Base-by-base conservation (phyloP, 2,797 vertebrate species). In the Hemitrygon akajei region DNA sequence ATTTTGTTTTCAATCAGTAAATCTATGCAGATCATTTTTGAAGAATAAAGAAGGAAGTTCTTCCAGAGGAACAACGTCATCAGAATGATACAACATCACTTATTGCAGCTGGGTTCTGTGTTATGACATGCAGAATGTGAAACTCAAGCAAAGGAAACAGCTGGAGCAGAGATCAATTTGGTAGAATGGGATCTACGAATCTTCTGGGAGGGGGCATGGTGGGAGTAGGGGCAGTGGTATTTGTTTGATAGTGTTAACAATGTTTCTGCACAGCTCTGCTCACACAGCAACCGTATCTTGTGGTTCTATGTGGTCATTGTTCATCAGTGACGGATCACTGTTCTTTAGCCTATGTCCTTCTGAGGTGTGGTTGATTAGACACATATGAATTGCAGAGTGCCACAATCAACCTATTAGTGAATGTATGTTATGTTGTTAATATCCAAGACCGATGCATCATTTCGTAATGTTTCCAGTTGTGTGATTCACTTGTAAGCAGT, bases 1-100 rank as follows among this genome's bases (percentile, higher is more conserved):
- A 9, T 71, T 56, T 95, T 93, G 95, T 94, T 76, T 92, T 94
- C 94, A 93, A 94, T 95, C 96, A 97, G 97, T 97, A 97, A 97
- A 94, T 95, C 95, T 96, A 95, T 95, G 96, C 96, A 96, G 96
- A 94, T 95, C 14, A 9, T 76, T 93, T 92, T 37, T 69, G 86
- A 89, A 89, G 86, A 89, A 89, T 69, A 71, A 93, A 93, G 71
- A 93, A 37, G 91, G 73, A 93, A 76, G 91, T 93, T 75, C 91
- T 93, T 75, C 40, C 40, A 20, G 91, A 75, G 73, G 91, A 76
- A 75, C 40, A 58, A 71, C 91, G 37, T 93, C 91, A 93, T 93
- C 40, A 5, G 71, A 73, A 66, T 91, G 87, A 76, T 93, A 47
- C 12, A 22, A 40, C 40, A 47, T 76, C 69, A 40, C 71, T 56